phyloP scores from a whole-genome alignment of 2,113 vertebrate species.

The Nerophis lumbriciformis region DNA sequence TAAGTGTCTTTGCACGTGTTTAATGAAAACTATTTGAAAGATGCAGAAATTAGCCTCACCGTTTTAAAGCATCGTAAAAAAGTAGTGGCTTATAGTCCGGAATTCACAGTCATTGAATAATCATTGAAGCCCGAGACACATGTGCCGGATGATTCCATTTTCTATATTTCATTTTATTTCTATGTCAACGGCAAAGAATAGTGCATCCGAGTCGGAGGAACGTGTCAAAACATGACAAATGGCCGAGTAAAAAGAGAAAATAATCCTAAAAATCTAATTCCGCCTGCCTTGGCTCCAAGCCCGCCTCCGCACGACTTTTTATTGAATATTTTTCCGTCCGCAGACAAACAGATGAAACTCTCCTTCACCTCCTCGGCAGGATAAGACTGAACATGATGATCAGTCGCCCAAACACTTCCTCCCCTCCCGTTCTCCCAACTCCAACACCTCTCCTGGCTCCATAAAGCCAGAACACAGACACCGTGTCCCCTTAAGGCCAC shows the following conservation, averaged over 20 bases:
- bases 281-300: background rate
- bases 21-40: too few species aligned
- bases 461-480: constrained; percentile 29
- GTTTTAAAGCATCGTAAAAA: too few species aligned
- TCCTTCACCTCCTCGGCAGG: background rate
- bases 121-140: too few species aligned
- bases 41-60: too few species aligned
- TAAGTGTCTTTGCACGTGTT: too few species aligned
- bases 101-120: too few species aligned
- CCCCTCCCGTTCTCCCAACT: background rate
- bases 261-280: background rate
- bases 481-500: constrained; percentile 24
- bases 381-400: background rate
- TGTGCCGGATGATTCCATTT: too few species aligned
- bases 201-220: background rate
- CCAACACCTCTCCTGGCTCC: constrained; percentile 11
- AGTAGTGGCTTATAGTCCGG: too few species aligned
- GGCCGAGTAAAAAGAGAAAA: background rate
- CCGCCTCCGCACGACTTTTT: background rate
- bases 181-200: too few species aligned
- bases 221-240: background rate
- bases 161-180: too few species aligned
- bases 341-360: background rate
- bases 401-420: background rate
- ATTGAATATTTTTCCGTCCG: background rate